A percentile compares a stretch with the other conserved stretches of the same genome.
phyloP scores from a whole-genome alignment of 2,113 vertebrate species.

The Proterorhinus semilunaris region DNA sequence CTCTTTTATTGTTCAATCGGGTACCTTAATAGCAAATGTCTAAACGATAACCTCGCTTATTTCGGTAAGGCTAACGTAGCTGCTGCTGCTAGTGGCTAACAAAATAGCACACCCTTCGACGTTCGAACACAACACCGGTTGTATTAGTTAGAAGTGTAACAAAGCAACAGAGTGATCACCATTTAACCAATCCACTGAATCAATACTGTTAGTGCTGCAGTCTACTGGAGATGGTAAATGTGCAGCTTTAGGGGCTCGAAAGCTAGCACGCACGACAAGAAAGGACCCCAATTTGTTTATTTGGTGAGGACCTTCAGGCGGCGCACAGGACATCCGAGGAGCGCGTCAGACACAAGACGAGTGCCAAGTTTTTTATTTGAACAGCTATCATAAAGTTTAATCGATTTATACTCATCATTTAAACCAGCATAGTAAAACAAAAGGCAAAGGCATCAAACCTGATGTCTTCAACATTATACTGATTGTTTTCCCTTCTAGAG shows the following conservation, averaged over 20 bases:
- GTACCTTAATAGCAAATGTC: conserved; percentile 8
- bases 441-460: too few species aligned
- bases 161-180: background rate
- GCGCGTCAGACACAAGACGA: conserved; percentile 2
- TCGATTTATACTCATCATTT: too few species aligned
- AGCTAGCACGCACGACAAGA: conserved; percentile 42
- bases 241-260: conserved; percentile 28
- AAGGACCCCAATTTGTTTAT: conserved; percentile 77
- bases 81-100: conserved; percentile 24
- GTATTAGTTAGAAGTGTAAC: conserved; percentile 1
- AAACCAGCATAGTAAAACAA: too few species aligned
- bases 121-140: conserved; percentile 21
- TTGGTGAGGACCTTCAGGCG: conserved; percentile 72
- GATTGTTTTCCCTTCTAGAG: too few species aligned
- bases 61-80: conserved; percentile 34
- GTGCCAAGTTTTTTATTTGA: background rate
- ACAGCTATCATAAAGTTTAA: too few species aligned
- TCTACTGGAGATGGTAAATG: conserved; percentile 8
- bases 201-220: conserved; percentile 5
- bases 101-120: conserved; percentile 46
- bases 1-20: conserved; percentile 23
- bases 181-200: conserved; percentile 14
- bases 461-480: too few species aligned
- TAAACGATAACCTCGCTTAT: conserved; percentile 20
- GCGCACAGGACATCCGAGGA: conserved; percentile 21